phyloP scores from a whole-genome alignment of 2,113 vertebrate genomes.

The Hemibagrus wyckioides region DNA sequence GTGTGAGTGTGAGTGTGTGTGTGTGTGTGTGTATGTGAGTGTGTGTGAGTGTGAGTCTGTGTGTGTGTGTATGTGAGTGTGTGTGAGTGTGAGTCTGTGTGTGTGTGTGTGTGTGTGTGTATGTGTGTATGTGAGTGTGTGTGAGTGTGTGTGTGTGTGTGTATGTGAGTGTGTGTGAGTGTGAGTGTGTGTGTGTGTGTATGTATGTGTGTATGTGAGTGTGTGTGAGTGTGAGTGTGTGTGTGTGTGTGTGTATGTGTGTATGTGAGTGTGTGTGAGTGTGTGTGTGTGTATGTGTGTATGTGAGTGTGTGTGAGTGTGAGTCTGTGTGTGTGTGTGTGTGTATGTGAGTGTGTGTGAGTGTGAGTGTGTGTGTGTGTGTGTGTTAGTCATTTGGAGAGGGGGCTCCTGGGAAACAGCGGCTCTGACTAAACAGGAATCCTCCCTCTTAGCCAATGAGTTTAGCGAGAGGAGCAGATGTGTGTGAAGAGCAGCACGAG shows the following conservation, averaged over 20 bases:
- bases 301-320: background rate
- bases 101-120: constrained; percentile 1
- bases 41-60: background rate
- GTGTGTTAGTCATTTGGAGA: constrained; percentile 42
- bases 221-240: background rate
- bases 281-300: background rate
- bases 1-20: background rate
- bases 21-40: background rate
- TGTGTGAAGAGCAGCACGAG: constrained; percentile 68
- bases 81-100: background rate
- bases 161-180: background rate
- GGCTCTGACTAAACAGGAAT: constrained; percentile 74
- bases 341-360: background rate
- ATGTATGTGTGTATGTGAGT: too few relatives aligned
- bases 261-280: background rate
- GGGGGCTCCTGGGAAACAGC: constrained; percentile 69
- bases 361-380: constrained; percentile 1
- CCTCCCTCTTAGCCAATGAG: constrained; percentile 76
- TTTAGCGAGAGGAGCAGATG: constrained; percentile 75
- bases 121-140: too few relatives aligned
- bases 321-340: constrained; percentile 6
- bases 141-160: constrained; percentile 1
- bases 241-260: background rate
- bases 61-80: background rate
- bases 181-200: too few relatives aligned